Evolutionary conservation across 1,140 invertebrate species (phyloP).

Genomic region (Elysia chlorotica): DNA sequence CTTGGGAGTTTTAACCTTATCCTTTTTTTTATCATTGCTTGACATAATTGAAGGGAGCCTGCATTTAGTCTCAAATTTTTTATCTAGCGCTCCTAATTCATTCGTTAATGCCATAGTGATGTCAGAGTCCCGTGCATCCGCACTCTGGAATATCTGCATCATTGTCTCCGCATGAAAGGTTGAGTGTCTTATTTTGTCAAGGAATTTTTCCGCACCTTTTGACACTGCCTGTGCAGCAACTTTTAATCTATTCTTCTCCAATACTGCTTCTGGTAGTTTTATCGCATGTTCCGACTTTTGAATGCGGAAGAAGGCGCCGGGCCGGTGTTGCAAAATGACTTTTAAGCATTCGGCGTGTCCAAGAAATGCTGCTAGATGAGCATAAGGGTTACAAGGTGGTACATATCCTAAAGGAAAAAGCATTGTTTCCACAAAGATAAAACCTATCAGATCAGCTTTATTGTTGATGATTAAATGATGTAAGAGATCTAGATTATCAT

Average conservation of each 20-base stretch:
- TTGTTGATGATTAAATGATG: constrained; percentile 9
- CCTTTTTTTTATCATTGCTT: too few relatives aligned
- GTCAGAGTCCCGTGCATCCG: not conserved
- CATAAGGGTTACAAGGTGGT: not conserved
- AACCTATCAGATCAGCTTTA: not conserved
- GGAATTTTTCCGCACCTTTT: not conserved
- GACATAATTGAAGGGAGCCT: too few relatives aligned
- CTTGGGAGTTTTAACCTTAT: too few relatives aligned
- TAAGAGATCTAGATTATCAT: not conserved
- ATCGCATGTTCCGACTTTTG: not conserved
- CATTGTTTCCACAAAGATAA: not conserved
- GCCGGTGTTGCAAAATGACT: not conserved
- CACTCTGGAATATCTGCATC: not conserved
- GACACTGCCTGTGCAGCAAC: not conserved
- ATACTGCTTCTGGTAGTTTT: constrained; percentile 3
- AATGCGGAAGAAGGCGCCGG: not conserved
- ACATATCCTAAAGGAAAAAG: not conserved
- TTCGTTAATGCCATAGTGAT: not conserved
- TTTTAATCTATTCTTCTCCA: too few relatives aligned
- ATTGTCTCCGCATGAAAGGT: not conserved
- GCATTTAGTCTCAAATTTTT: too few relatives aligned
- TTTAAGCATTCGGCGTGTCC: not conserved
- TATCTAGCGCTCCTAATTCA: not conserved
- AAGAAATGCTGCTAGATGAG: constrained; percentile 6
- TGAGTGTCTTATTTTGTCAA: not conserved